A percentile compares a stretch with the other conserved stretches of the same genome.
These are phyloP conservation scores for Danio aesculapii DNA, from an alignment of 2,797 vertebrate genomes.

Conservation along the genomic window DNA sequence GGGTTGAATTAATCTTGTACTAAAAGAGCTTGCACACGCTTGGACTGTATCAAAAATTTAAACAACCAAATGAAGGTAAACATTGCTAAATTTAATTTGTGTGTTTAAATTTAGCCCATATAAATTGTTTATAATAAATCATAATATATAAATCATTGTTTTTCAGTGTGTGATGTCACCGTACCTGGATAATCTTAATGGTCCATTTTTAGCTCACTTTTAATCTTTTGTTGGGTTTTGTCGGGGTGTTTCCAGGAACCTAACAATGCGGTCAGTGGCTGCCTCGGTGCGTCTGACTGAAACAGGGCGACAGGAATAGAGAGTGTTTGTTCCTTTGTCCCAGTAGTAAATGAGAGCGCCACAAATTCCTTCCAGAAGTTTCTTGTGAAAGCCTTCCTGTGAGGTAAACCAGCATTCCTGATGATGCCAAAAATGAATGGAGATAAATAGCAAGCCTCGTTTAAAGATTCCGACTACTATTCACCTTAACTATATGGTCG, in stretches of 20 bases:
- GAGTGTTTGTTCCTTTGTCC: slow-evolving; percentile 57
- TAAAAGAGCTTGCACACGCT: too few species aligned
- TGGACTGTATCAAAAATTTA: too few species aligned
- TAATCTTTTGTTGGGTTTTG: slow-evolving; percentile 39
- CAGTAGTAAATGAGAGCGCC: slow-evolving; percentile 59
- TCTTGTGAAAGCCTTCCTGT: slow-evolving; percentile 62
- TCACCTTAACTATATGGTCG: slow-evolving; percentile 16
- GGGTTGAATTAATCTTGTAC: too few species aligned
- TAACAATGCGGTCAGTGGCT: slow-evolving; percentile 47
- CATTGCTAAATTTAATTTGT: too few species aligned
- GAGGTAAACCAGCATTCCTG: slow-evolving; percentile 63
- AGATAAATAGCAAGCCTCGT: slow-evolving; percentile 32
- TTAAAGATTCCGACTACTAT: slow-evolving; percentile 21
- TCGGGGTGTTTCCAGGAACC: slow-evolving; percentile 34
- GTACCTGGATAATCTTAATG: neutral
- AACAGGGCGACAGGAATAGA: slow-evolving; percentile 48
- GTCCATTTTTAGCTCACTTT: slow-evolving; percentile 33
- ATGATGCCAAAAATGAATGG: slow-evolving; percentile 50
- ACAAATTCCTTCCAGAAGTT: slow-evolving; percentile 65
- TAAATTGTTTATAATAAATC: too few species aligned
- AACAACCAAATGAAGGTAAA: too few species aligned
- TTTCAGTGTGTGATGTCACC: neutral
- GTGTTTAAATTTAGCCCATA: too few species aligned
- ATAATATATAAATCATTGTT: too few species aligned
- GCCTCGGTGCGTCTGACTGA: slow-evolving; percentile 19